Evolutionary conservation across 2,113 vertebrate genomes (phyloP).

Genomic region (Tamias sibiricus): DNA sequence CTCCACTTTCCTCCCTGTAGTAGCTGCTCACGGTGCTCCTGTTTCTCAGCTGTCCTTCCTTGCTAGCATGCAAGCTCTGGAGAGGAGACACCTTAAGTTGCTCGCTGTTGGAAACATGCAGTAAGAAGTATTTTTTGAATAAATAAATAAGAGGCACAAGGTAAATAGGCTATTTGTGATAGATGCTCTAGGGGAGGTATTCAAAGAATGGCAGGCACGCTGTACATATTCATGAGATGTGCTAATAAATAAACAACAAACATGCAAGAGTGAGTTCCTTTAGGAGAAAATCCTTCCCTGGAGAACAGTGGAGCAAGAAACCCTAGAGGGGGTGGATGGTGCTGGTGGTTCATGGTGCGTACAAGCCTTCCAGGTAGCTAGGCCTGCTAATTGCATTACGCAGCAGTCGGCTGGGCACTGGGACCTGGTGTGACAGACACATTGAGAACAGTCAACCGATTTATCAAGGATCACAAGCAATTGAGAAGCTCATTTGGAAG

Average conservation of each 20-base stretch:
- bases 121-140: not conserved
- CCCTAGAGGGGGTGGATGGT: not conserved
- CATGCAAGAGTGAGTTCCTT: not conserved
- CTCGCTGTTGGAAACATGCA: not conserved
- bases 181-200: not conserved
- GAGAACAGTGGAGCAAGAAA: not conserved
- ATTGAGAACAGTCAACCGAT: conserved; percentile 3
- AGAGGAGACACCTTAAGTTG: not conserved
- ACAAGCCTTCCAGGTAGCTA: not conserved
- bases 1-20: not conserved
- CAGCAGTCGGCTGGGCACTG: not conserved
- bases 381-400: conserved; percentile 2
- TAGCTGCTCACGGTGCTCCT: not conserved
- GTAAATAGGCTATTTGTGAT: not conserved
- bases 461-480: conserved; percentile 60
- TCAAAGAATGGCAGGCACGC: not conserved
- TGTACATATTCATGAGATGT: not conserved
- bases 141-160: conserved; percentile 1
- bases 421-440: not conserved
- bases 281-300: not conserved
- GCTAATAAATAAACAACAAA: not conserved
- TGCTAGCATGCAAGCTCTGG: not conserved
- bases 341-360: not conserved
- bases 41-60: not conserved
- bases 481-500: conserved; percentile 48